These are phyloP conservation scores for Toxotes chatareus DNA, from an alignment of 2,113 vertebrate genomes.

Conservation along the genomic window DNA sequence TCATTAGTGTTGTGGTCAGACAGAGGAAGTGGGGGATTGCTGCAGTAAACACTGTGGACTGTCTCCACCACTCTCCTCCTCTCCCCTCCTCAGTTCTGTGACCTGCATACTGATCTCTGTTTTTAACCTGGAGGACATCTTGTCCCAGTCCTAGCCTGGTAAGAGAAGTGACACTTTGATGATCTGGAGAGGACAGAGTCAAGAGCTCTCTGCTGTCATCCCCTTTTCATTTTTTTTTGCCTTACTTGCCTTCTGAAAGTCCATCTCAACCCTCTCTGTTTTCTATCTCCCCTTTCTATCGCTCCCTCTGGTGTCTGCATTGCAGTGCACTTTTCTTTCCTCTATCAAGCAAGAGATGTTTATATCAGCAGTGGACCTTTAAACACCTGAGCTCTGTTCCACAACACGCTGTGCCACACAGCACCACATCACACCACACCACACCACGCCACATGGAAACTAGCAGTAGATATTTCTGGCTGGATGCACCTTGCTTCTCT, in stretches of 20 bases:
- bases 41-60: constrained; percentile 72
- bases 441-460: constrained; percentile 5
- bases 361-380: constrained; percentile 62
- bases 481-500: constrained; percentile 29
- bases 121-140: constrained; percentile 75
- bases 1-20: constrained; percentile 65
- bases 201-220: constrained; percentile 60
- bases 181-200: constrained; percentile 65
- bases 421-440: background rate
- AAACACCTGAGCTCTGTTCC: constrained; percentile 10
- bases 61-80: constrained; percentile 57
- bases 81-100: constrained; percentile 64
- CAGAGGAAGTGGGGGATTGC: constrained; percentile 59
- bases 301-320: constrained; percentile 70
- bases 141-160: constrained; percentile 64
- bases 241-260: constrained; percentile 37
- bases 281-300: constrained; percentile 9
- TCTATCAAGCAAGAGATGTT: constrained; percentile 61
- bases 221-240: constrained; percentile 55
- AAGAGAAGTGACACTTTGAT: constrained; percentile 69
- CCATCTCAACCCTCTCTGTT: constrained; percentile 35
- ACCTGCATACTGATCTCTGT: constrained; percentile 79
- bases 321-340: constrained; percentile 71
- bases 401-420: background rate
- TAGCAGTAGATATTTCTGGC: constrained; percentile 31